These are phyloP conservation scores for Stenolophus ochropezus DNA, from an alignment of 2,888 invertebrate species.

Conservation along the genomic window DNA sequence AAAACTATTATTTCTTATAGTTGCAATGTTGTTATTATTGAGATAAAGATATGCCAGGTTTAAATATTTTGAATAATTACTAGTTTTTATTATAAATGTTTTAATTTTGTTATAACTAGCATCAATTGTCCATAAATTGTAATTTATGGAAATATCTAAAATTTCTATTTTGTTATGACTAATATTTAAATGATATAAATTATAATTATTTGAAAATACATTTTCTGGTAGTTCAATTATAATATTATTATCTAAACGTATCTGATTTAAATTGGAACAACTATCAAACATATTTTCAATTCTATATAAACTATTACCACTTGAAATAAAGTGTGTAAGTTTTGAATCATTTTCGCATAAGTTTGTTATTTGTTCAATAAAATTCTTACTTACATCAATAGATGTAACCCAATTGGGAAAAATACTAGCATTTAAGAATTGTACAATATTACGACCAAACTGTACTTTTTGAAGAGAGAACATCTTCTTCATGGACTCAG, in stretches of 20 bases:
- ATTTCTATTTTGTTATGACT: conserved; percentile 1
- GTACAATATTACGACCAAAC: background rate
- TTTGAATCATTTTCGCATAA: background rate
- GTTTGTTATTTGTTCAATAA: background rate
- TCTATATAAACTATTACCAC: background rate
- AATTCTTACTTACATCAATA: conserved; percentile 20
- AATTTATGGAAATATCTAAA: background rate
- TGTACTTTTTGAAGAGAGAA: background rate
- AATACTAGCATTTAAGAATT: background rate
- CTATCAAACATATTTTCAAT: background rate
- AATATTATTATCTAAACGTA: background rate
- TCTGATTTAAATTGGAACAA: background rate
- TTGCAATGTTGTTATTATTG: background rate
- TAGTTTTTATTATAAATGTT: background rate
- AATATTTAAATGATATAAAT: conserved; percentile 11
- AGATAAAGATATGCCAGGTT: background rate
- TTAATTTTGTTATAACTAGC: conserved; percentile 18
- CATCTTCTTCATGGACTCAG: background rate
- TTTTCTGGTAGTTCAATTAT: background rate
- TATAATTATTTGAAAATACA: background rate
- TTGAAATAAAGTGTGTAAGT: background rate
- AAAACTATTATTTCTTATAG: background rate
- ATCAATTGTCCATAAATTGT: background rate
- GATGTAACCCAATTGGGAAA: background rate
- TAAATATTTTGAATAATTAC: background rate